These are phyloP conservation scores for Pantherophis vulpinus DNA, from an alignment of 2,797 vertebrate genomes.

Conservation along the genomic window DNA sequence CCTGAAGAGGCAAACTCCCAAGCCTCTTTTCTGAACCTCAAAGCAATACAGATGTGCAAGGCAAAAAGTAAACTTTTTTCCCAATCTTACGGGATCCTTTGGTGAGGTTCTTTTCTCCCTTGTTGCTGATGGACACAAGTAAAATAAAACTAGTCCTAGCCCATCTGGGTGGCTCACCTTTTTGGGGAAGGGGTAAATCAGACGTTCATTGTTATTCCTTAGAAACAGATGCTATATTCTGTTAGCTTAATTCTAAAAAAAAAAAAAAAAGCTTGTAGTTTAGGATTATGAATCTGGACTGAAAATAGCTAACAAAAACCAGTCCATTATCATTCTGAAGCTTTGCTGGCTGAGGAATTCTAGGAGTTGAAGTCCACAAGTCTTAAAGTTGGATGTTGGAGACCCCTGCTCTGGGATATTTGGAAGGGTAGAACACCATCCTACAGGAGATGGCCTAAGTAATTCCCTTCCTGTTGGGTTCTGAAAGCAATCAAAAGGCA, in stretches of 20 bases:
- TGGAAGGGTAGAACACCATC: background rate
- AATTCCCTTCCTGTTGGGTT: constrained; percentile 41
- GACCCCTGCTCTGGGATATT: background rate
- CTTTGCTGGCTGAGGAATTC: no score
- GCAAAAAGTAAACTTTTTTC: background rate
- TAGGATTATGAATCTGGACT: background rate
- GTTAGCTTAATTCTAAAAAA: background rate
- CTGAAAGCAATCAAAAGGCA: constrained; percentile 15
- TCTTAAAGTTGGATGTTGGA: no score
- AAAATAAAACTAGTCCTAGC: background rate
- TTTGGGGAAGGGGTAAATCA: background rate
- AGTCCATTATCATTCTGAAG: background rate
- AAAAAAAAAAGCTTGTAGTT: background rate
- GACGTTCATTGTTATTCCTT: background rate
- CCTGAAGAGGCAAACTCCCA: background rate
- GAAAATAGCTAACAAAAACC: background rate
- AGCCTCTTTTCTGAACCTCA: background rate
- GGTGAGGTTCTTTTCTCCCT: background rate
- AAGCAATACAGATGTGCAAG: background rate
- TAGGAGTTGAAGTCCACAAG: no score
- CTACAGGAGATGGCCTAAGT: constrained; percentile 19
- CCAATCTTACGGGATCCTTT: background rate
- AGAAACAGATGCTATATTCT: background rate
- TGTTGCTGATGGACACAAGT: background rate
- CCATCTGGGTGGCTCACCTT: background rate